These are phyloP conservation scores for Nothobranchius furzeri DNA, from an alignment of 2,113 vertebrate species.

Conservation along the genomic window DNA sequence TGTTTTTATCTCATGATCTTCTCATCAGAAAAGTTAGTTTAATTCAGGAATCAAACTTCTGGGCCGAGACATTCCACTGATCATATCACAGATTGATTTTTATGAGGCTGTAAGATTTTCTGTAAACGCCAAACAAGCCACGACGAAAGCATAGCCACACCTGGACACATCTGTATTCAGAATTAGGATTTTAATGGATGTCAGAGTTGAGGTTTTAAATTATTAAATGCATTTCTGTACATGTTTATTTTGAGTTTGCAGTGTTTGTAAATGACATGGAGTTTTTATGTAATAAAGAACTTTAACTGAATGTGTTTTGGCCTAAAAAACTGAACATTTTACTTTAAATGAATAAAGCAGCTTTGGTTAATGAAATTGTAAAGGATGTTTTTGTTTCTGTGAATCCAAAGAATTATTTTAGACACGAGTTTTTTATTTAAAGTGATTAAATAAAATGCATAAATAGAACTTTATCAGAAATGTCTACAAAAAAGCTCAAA, in stretches of 20 bases:
- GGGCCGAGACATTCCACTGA: slow-evolving; percentile 80
- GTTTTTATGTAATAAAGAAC: slow-evolving; percentile 42
- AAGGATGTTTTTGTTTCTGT: not conserved
- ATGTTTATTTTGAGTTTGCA: slow-evolving; percentile 84
- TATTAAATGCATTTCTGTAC: slow-evolving; percentile 82
- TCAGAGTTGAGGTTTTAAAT: slow-evolving; percentile 58
- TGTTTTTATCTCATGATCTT: too few relatives aligned
- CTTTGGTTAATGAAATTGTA: slow-evolving; percentile 29
- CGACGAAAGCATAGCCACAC: slow-evolving; percentile 14
- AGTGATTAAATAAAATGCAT: slow-evolving; percentile 26
- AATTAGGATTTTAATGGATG: slow-evolving; percentile 51
- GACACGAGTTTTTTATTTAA: not conserved
- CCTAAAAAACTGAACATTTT: slow-evolving; percentile 56
- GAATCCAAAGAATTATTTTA: not conserved
- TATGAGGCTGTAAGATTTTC: slow-evolving; percentile 34
- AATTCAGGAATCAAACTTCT: slow-evolving; percentile 40
- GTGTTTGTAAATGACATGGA: slow-evolving; percentile 77
- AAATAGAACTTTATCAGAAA: slow-evolving; percentile 17
- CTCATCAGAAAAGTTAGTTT: not conserved
- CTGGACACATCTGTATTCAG: slow-evolving; percentile 54
- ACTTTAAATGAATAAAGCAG: slow-evolving; percentile 63
- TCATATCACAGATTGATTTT: slow-evolving; percentile 54
- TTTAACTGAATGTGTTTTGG: slow-evolving; percentile 59
- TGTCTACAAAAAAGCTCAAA: slow-evolving; percentile 9
- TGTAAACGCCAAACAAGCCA: slow-evolving; percentile 51